These are phyloP conservation scores for Protonemura montana DNA, from an alignment of 2,888 invertebrate species.

Conservation along the genomic window DNA sequence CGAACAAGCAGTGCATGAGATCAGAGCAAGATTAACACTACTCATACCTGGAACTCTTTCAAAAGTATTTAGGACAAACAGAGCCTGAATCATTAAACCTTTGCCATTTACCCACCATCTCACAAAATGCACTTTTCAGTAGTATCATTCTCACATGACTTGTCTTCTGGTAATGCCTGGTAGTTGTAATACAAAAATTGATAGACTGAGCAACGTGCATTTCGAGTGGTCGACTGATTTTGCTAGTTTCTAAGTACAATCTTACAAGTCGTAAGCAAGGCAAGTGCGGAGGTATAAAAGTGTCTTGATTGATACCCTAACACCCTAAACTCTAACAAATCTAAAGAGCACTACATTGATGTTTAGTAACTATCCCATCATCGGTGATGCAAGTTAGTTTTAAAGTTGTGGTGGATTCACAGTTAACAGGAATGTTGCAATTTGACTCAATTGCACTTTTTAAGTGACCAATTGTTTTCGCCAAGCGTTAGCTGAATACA, in stretches of 20 bases:
- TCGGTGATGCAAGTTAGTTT: neutral
- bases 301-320: neutral
- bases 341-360: neutral
- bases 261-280: neutral
- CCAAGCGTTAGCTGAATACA: neutral
- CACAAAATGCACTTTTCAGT: neutral
- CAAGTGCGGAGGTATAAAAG: slow-evolving; percentile 12
- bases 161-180: neutral
- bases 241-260: neutral
- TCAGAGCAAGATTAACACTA: neutral
- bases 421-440: neutral
- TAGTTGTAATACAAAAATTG: neutral
- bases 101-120: neutral
- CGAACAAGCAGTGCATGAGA: neutral
- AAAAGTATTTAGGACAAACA: neutral
- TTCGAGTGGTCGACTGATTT: neutral
- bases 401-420: neutral
- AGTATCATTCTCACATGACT: neutral
- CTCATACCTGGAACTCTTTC: neutral
- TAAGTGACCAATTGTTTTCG: neutral
- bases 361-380: neutral
- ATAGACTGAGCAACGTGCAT: neutral
- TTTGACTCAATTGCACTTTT: neutral
- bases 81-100: neutral
- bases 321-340: neutral